Evolutionary conservation across 2,888 invertebrate species (phyloP), one percentile per base, ranked within the genome.

Genomic region (Drosophila mimetica): DNA sequence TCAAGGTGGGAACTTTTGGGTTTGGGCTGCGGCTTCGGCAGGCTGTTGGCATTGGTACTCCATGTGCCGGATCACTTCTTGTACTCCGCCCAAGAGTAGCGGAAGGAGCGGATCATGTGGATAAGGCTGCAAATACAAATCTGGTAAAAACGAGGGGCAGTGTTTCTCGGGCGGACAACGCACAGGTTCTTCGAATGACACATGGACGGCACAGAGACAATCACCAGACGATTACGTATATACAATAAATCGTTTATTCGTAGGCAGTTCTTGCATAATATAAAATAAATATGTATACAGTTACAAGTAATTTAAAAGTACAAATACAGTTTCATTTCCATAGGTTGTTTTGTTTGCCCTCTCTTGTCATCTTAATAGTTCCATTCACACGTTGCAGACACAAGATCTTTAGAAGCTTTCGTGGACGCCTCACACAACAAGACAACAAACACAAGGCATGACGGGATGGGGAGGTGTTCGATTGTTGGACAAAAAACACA

Each of bases 201-300:
- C 51, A 37, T 14, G 57, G 39, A 44, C 42, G 54, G 20, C 30
- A 53, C 57, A 42, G 65, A 50, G 63, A 63, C 63, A 41, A 48
- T 22, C 39, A 69, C 51, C 59, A 69, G 47, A 74, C 66, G 51
- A 63, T 60, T 54, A 51, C 71, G 72, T 83, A 83, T 84, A 85
- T 88, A 85, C 88, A 85, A 80, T 88, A 88, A 88, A 83, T 88
- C 86, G 74, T 85, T 88, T 85, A 85, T 85, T 85, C 86, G 88
- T 88, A 85, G 84, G 84, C 84, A 85, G 84, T 88, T 85, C 84
- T 85, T 88, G 86, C 88, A 86, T 80, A 86, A 83, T 88, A 86
- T 88, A 84, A 88, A 86, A 83, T 84, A 84, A 84, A 84, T 88
- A 88, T 83, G 86, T 87, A 86, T 88, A 84, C 74, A 88, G 83